A percentile compares a stretch with the other conserved stretches of the same genome.
phyloP scores from a whole-genome alignment of 2,888 invertebrate species.

The Exocentrus adspersus region DNA sequence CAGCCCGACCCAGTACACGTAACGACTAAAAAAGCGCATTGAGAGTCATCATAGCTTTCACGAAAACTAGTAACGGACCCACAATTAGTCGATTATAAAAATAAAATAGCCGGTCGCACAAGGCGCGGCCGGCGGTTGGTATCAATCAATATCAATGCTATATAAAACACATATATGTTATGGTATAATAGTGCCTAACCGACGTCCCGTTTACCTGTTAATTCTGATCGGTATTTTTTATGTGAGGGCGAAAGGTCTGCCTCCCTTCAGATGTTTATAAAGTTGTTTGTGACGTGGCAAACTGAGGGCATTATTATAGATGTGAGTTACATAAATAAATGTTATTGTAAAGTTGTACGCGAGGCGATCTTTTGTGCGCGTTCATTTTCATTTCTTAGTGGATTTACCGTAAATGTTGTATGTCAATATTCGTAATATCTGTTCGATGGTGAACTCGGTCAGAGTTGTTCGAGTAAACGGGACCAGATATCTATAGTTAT shows the following conservation, averaged over 20 bases:
- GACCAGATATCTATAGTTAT: slow-evolving; percentile 59
- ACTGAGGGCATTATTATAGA: slow-evolving; percentile 26
- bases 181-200: slow-evolving; percentile 44
- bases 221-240: slow-evolving; percentile 27
- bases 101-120: slow-evolving; percentile 12
- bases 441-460: slow-evolving; percentile 35
- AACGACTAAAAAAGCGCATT: slow-evolving; percentile 22
- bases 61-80: slow-evolving; percentile 28
- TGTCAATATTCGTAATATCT: slow-evolving; percentile 20
- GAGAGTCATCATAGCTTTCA: slow-evolving; percentile 27
- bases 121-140: slow-evolving; percentile 26
- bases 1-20: slow-evolving; percentile 31
- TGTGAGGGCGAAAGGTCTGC: slow-evolving; percentile 16
- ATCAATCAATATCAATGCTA: slow-evolving; percentile 39
- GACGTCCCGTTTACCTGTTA: slow-evolving; percentile 43
- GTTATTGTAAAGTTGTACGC: slow-evolving; percentile 30
- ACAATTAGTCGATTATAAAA: slow-evolving; percentile 24
- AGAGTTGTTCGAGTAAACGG: slow-evolving; percentile 53
- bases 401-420: slow-evolving; percentile 18
- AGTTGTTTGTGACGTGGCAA: slow-evolving; percentile 24
- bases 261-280: slow-evolving; percentile 37
- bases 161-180: slow-evolving; percentile 40
- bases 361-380: slow-evolving; percentile 39
- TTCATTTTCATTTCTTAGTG: slow-evolving; percentile 23
- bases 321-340: slow-evolving; percentile 15